Conservation (phyloP, 2,797 vertebrate genomes). For the Clamator glandarius region DNA sequence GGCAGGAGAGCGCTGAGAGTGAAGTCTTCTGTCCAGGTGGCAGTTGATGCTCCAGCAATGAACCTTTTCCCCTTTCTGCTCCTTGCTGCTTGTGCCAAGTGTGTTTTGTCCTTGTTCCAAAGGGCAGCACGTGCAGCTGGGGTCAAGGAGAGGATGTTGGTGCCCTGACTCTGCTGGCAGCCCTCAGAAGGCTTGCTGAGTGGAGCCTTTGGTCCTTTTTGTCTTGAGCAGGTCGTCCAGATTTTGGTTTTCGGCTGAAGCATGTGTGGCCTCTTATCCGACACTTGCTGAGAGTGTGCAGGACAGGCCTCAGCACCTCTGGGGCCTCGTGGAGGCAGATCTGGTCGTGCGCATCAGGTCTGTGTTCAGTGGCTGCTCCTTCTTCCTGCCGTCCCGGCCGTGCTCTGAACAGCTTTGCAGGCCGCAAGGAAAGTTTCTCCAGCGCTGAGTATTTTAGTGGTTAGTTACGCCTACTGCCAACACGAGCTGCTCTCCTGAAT, state of each 20-base stretch:
- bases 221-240: not conserved
- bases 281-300: rapidly evolving
- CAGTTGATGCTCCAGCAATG: not conserved
- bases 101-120: not conserved
- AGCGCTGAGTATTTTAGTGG: not conserved
- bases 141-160: not conserved
- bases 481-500: not conserved
- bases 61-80: not conserved
- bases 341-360: rapidly evolving
- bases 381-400: not conserved
- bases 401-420: not conserved
- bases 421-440: not conserved
- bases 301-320: not conserved
- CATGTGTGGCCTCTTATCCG: rapidly evolving
- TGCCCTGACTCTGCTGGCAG: not conserved
- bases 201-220: not conserved
- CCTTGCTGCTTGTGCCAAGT: rapidly evolving
- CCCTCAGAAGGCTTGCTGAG: not conserved
- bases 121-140: not conserved
- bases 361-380: not conserved
- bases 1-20: not conserved
- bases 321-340: not conserved
- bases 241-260: not conserved
- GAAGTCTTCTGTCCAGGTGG: not conserved
- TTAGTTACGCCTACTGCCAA: not conserved